A percentile compares a stretch with the other conserved stretches of the same genome.
phyloP scores from a whole-genome alignment of 1,140 invertebrate genomes.

The Spodoptera frugiperda region DNA sequence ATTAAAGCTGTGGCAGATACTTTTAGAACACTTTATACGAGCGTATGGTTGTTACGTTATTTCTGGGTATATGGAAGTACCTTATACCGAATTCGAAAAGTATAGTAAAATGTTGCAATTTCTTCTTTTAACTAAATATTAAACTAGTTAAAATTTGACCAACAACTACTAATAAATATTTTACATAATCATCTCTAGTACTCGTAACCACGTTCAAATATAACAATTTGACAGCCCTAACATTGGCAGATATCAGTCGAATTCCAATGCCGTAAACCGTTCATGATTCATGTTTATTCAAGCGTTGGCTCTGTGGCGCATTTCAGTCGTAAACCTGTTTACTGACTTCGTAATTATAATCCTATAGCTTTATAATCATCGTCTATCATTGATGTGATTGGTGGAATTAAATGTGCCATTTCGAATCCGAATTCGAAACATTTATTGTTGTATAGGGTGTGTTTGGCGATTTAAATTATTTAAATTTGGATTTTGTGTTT shows the following conservation, averaged over 20 bases:
- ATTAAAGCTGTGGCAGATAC: too few relatives aligned
- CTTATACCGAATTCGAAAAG: too few relatives aligned
- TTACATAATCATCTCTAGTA: not conserved
- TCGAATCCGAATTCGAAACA: not conserved
- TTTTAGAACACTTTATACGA: too few relatives aligned
- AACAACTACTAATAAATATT: not conserved
- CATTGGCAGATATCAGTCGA: constrained; percentile 28
- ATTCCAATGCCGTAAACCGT: constrained; percentile 56
- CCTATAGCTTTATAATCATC: constrained; percentile 39
- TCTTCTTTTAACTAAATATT: too few relatives aligned
- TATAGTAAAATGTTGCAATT: too few relatives aligned
- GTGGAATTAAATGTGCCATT: constrained; percentile 7
- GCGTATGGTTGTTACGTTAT: too few relatives aligned
- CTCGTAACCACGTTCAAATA: too few relatives aligned
- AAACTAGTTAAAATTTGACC: too few relatives aligned
- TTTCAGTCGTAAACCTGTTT: constrained; percentile 44
- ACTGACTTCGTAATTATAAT: constrained; percentile 44
- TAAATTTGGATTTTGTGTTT: too few relatives aligned
- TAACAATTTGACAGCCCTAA: constrained; percentile 6
- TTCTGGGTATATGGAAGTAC: too few relatives aligned
- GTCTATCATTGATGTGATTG: constrained; percentile 30
- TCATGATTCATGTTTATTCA: constrained; percentile 66
- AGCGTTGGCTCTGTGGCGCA: constrained; percentile 34
- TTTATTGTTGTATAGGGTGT: not conserved
- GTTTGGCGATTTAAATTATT: not conserved